These are phyloP conservation scores for Apeltes quadracus DNA, from an alignment of 2,113 vertebrate species.

Conservation along the genomic window DNA sequence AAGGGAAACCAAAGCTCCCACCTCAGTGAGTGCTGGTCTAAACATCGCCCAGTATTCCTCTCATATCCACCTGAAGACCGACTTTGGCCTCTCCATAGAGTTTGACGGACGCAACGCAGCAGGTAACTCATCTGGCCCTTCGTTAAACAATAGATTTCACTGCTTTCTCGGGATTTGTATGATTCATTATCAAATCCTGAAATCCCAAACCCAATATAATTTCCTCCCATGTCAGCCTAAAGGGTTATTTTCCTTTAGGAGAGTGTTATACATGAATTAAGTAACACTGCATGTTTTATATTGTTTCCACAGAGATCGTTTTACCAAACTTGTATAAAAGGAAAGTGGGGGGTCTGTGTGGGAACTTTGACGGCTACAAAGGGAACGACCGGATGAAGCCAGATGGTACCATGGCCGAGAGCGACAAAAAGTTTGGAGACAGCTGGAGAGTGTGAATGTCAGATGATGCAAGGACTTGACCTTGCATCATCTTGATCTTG, in stretches of 20 bases:
- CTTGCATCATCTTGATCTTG: too few relatives aligned
- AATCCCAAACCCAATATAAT: not conserved
- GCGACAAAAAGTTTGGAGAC: conserved; percentile 78
- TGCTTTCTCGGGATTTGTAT: not conserved
- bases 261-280: not conserved
- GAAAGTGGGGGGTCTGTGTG: conserved; percentile 84
- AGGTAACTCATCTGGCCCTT: conserved; percentile 71
- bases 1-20: conserved; percentile 66
- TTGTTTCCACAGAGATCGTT: conserved; percentile 76
- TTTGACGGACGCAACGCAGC: conserved; percentile 78
- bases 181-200: not conserved
- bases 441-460: conserved; percentile 81
- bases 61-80: conserved; percentile 81
- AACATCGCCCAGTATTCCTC: conserved; percentile 71
- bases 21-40: conserved; percentile 78
- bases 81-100: conserved; percentile 86
- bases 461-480: not conserved
- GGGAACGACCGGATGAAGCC: conserved; percentile 81
- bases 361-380: conserved; percentile 80
- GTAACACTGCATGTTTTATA: not conserved
- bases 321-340: conserved; percentile 77
- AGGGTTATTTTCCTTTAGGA: not conserved
- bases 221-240: not conserved
- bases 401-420: conserved; percentile 71
- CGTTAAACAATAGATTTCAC: not conserved